A percentile compares a stretch with the other conserved stretches of the same genome.
These are phyloP conservation scores for Drosophila obscura DNA, from an alignment of 1,140 invertebrate genomes.

Conservation along the genomic window DNA sequence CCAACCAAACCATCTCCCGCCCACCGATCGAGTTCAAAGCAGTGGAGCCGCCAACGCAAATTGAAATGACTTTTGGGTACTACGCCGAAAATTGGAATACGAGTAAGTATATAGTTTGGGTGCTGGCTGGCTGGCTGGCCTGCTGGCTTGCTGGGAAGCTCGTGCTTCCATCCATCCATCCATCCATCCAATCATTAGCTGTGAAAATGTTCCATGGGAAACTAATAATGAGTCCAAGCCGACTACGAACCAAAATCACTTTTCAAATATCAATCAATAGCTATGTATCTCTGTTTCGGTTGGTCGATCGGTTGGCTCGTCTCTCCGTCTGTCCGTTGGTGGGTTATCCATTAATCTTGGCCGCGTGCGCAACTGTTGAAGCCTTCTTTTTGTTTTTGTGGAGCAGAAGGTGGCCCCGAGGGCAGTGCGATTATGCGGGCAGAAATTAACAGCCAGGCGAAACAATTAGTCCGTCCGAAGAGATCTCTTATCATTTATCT, in stretches of 20 bases:
- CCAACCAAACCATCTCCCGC: constrained; percentile 34
- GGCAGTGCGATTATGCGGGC: constrained; percentile 78
- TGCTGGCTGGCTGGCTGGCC: background rate
- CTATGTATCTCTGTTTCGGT: constrained; percentile 16
- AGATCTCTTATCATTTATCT: constrained; percentile 61
- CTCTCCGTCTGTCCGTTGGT: background rate
- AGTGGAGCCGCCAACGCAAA: constrained; percentile 71
- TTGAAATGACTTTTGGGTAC: constrained; percentile 42
- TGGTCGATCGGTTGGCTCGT: constrained; percentile 5
- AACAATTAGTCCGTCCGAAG: constrained; percentile 72
- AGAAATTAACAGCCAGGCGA: constrained; percentile 77
- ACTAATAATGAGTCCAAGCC: constrained; percentile 62
- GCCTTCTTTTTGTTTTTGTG: constrained; percentile 67
- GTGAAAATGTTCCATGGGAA: constrained; percentile 73
- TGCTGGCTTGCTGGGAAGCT: constrained; percentile 20
- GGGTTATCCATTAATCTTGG: constrained; percentile 71
- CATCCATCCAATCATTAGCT: constrained; percentile 52
- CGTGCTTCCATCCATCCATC: constrained; percentile 29
- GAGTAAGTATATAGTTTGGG: background rate
- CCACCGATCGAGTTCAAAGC: constrained; percentile 68
- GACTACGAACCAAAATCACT: constrained; percentile 62
- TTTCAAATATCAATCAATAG: constrained; percentile 80
- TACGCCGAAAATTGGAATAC: constrained; percentile 16
- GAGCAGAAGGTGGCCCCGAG: constrained; percentile 66
- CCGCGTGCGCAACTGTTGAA: constrained; percentile 80